Percentiles rank a stretch among this genome's conserved stretches.
These are phyloP conservation scores for Pogonocichla stellata DNA, from an alignment of 2,113 vertebrate genomes.

Conservation along the genomic window DNA sequence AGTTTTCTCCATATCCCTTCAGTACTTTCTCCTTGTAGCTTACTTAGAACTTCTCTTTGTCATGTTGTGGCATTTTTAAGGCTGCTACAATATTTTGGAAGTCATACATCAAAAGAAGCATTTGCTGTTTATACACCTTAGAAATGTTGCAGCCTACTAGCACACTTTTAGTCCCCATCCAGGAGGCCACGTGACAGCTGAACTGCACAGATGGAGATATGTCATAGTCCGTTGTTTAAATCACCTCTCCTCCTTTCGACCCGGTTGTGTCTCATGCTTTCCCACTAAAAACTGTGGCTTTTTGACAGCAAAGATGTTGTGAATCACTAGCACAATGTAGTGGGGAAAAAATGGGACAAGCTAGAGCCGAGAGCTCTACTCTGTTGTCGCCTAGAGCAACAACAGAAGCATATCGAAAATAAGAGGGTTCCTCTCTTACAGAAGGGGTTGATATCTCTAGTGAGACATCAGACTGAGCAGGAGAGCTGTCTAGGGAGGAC, in stretches of 20 bases:
- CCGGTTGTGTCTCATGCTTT: background rate
- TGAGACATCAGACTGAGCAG: background rate
- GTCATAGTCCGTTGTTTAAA: background rate
- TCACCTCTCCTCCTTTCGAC: background rate
- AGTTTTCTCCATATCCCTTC: background rate
- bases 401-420: background rate
- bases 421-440: background rate
- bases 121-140: background rate
- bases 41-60: background rate
- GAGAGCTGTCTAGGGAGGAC: background rate
- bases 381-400: slow-evolving; percentile 10
- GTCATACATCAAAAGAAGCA: background rate
- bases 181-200: background rate
- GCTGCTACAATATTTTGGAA: background rate
- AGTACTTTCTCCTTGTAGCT: background rate
- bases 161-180: background rate
- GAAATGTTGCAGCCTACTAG: background rate
- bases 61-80: background rate
- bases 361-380: background rate
- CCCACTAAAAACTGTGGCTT: background rate
- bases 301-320: slow-evolving; percentile 24
- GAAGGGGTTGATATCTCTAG: background rate
- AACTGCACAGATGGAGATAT: slow-evolving; percentile 48
- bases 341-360: background rate
- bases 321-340: background rate